Base-by-base conservation (phyloP, 2,113 vertebrate genomes). In the Melanotaenia duboulayi region DNA sequence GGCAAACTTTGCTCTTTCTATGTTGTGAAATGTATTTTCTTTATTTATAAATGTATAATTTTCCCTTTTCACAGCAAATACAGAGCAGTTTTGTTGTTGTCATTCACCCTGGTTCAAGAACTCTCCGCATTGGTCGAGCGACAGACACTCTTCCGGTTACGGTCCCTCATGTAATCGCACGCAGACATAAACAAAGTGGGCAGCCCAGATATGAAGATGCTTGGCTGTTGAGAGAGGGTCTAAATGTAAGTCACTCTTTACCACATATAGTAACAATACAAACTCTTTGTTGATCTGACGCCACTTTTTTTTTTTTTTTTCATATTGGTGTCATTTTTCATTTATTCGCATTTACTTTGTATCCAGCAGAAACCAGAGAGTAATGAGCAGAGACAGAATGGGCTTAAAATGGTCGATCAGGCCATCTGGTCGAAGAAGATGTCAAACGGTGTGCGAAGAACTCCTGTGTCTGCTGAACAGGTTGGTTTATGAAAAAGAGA, bases 391-490 rank as follows among this genome's bases (percentile, higher is more conserved):
- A 95, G 97, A 83, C 97, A 98, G 87, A 99, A 98, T 90, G 98
- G 98, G 24, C 96, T 99, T 57, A 99, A 99, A 93, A 99, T 99
- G 97, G 97, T 99, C 22, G 97, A 99, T 81, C 98, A 99, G 91
- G 97, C 97, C 22, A 99, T 99, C 88, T 99, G 97, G 98, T 99
- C 98, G 58, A 99, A 98, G 89, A 99, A 99, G 92, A 99, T 99
- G 98, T 99, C 98, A 0, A 99, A 97, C 4, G 98, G 98, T 0
- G 94, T 96, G 13, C 93, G 97, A 71, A 93, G 98, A 80, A 98
- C 97, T 23, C 98, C 98, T 0, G 97, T 96, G 72, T 96, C 96
- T 37, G 94, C 97, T 44, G 97, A 99, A 68, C 98, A 99, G 95
- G 98, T 99, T 96, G 97, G 67, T 65, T 65, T 25, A n/a, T 28